phyloP scores from a whole-genome alignment of 2,113 vertebrate genomes.

The Crocuta crocuta region DNA sequence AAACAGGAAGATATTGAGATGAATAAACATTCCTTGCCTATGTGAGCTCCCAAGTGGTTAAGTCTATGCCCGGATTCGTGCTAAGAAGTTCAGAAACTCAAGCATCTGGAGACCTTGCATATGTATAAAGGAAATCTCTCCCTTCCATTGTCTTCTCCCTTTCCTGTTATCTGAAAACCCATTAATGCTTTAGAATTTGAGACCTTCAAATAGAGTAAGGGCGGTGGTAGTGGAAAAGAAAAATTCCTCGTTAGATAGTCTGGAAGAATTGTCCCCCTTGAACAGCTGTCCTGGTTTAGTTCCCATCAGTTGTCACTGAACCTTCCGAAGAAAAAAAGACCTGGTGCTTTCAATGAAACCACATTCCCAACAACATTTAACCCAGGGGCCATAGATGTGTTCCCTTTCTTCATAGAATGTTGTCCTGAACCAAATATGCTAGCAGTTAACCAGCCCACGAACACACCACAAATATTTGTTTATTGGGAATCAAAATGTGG shows the following conservation, averaged over 20 bases:
- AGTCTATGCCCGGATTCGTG: not conserved
- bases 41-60: conserved; percentile 73
- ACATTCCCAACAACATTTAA: conserved; percentile 62
- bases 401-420: conserved; percentile 69
- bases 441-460: conserved; percentile 80
- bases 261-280: conserved; percentile 54
- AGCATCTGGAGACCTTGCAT: conserved; percentile 61
- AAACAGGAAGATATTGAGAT: conserved; percentile 74
- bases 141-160: conserved; percentile 38
- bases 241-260: conserved; percentile 21
- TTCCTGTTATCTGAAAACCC: conserved; percentile 69
- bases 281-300: not conserved
- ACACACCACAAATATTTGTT: conserved; percentile 85
- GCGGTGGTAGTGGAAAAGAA: accelerated
- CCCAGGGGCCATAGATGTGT: not conserved
- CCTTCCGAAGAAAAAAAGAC: not conserved
- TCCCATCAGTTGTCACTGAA: not conserved
- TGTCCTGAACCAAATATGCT: conserved; percentile 68
- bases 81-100: conserved; percentile 57
- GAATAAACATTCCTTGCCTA: conserved; percentile 73
- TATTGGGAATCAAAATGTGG: conserved; percentile 82
- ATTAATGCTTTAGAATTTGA: conserved; percentile 36
- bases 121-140: conserved; percentile 70
- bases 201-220: conserved; percentile 39
- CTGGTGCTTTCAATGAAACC: conserved; percentile 44